A percentile compares a stretch with the other conserved stretches of the same genome.
phyloP scores from a whole-genome alignment of 2,113 vertebrate species.

The Merops nubicus region DNA sequence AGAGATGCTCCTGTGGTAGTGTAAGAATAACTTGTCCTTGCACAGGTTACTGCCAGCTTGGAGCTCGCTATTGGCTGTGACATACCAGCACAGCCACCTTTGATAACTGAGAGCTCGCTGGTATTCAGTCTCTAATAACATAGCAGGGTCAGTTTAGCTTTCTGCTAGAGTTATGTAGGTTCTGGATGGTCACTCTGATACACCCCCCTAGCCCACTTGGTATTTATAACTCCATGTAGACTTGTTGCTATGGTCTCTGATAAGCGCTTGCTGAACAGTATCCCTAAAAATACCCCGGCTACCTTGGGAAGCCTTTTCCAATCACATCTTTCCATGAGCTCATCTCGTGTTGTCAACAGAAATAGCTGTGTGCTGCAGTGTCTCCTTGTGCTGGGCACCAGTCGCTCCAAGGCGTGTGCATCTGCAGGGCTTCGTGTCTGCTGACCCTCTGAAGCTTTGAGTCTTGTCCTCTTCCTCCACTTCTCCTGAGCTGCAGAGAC shows the following conservation, averaged over 20 bases:
- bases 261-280: slow-evolving; percentile 41
- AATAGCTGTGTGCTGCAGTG: slow-evolving; percentile 15
- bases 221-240: slow-evolving; percentile 69
- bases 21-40: slow-evolving; percentile 27
- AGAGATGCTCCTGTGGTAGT: background rate
- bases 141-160: background rate
- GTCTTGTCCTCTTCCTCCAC: background rate
- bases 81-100: background rate
- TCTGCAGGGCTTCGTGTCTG: background rate
- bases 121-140: slow-evolving; percentile 35
- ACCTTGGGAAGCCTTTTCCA: slow-evolving; percentile 71
- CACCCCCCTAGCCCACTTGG: background rate
- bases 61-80: background rate
- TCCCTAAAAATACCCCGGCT: slow-evolving; percentile 72
- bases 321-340: slow-evolving; percentile 72
- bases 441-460: background rate
- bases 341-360: slow-evolving; percentile 62
- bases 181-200: slow-evolving; percentile 55
- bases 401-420: background rate
- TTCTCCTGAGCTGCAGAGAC: background rate
- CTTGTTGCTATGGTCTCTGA: slow-evolving; percentile 79
- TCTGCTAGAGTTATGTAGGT: slow-evolving; percentile 54
- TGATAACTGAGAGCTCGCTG: slow-evolving; percentile 40
- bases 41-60: background rate
- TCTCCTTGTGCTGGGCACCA: slow-evolving; percentile 13